These are phyloP conservation scores for Ptychochromis oligacanthus DNA, from an alignment of 2,113 vertebrate species.

Conservation along the genomic window DNA sequence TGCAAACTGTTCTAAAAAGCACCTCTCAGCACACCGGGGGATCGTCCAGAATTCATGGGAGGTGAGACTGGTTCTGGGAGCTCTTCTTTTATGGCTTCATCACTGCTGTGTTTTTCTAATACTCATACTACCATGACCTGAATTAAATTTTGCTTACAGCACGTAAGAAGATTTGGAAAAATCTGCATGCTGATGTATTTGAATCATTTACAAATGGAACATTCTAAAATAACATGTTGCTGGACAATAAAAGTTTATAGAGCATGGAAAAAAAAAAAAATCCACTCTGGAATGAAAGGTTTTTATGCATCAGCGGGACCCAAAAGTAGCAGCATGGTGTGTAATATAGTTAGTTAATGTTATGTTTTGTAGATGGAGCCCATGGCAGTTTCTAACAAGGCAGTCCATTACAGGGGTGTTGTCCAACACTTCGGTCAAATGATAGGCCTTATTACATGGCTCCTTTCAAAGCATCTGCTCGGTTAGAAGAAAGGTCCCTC, in stretches of 20 bases:
- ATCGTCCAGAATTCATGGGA: conserved; percentile 66
- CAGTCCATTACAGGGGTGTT: conserved; percentile 76
- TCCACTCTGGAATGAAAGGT: conserved; percentile 13
- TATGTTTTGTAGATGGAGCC: conserved; percentile 54
- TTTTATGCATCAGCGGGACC: conserved; percentile 33
- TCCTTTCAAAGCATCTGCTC: conserved; percentile 70
- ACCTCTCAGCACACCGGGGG: conserved; percentile 83
- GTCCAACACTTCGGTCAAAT: conserved; percentile 72
- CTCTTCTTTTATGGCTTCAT: conserved; percentile 69
- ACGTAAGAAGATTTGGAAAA: conserved; percentile 8
- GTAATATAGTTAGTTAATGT: conserved; percentile 53
- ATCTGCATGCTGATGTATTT: conserved; percentile 14
- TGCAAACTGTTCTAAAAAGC: conserved; percentile 78
- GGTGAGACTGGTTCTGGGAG: conserved; percentile 63
- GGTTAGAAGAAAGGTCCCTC: conserved; percentile 67
- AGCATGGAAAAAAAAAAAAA: background rate
- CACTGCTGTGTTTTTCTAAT: conserved; percentile 54
- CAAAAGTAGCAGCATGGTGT: conserved; percentile 26
- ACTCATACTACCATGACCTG: conserved; percentile 56
- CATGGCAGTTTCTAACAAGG: conserved; percentile 72
- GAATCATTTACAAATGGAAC: conserved; percentile 18
- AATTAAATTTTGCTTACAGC: conserved; percentile 48
- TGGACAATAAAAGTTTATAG: conserved; percentile 43
- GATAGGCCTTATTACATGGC: conserved; percentile 74
- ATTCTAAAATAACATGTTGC: conserved; percentile 41